These are phyloP conservation scores for Leptopilina clavipes DNA, from an alignment of 1,140 invertebrate species.

Conservation along the genomic window DNA sequence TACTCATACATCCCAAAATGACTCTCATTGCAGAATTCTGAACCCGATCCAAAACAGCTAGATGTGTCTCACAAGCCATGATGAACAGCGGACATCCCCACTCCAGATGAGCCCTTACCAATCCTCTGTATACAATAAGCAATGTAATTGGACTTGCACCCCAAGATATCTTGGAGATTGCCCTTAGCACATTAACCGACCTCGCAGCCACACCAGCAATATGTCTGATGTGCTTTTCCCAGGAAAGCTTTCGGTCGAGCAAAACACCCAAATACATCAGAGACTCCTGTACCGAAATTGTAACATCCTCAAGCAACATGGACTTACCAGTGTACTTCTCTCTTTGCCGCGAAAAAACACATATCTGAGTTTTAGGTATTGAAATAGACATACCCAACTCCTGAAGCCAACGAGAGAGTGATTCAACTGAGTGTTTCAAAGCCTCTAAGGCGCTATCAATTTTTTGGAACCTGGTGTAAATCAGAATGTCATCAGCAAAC, in stretches of 20 bases:
- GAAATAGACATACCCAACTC: neutral
- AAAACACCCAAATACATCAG: slow-evolving; percentile 13
- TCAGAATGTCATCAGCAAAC: neutral
- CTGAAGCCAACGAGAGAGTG: neutral
- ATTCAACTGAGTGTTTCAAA: neutral
- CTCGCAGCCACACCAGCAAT: slow-evolving; percentile 36
- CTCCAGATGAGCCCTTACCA: slow-evolving; percentile 42
- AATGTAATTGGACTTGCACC: slow-evolving; percentile 38
- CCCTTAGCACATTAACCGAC: slow-evolving; percentile 39
- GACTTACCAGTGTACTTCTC: too few relatives aligned
- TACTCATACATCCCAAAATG: slow-evolving; percentile 40
- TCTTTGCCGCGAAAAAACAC: too few relatives aligned
- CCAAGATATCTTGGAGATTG: slow-evolving; percentile 36
- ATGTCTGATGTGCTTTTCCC: slow-evolving; percentile 38
- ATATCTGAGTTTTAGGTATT: neutral
- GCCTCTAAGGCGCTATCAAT: neutral
- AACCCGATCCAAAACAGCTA: slow-evolving; percentile 34
- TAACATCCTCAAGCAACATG: too few relatives aligned
- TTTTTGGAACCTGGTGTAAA: neutral
- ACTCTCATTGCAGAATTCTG: slow-evolving; percentile 40
- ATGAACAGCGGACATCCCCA: slow-evolving; percentile 40
- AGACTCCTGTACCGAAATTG: neutral
- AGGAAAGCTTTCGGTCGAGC: slow-evolving; percentile 24
- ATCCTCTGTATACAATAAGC: slow-evolving; percentile 41
- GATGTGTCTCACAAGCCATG: neutral